These are phyloP conservation scores for Mesaphorura yosii DNA, from an alignment of 1,140 invertebrate genomes.

Conservation along the genomic window DNA sequence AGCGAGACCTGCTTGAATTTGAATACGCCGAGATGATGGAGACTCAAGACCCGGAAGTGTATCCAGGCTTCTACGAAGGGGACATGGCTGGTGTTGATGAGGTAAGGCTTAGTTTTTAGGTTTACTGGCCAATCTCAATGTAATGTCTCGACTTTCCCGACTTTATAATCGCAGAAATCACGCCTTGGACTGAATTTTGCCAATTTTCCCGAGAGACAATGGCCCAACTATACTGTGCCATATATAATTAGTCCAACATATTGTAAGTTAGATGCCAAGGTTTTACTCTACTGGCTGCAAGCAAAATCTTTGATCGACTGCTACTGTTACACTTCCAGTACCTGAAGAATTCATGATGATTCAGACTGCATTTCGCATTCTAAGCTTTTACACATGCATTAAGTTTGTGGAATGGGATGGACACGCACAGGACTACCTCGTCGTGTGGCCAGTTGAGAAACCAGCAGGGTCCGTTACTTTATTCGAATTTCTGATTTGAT, in stretches of 20 bases:
- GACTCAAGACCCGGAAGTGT: slow-evolving; percentile 52
- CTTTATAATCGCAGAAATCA: slow-evolving; percentile 4
- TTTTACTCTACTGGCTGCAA: no score
- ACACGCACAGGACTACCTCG: slow-evolving; percentile 46
- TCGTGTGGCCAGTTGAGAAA: slow-evolving; percentile 53
- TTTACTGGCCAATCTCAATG: neutral
- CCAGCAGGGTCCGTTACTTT: slow-evolving; percentile 44
- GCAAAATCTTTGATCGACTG: no score
- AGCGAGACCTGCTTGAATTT: slow-evolving; percentile 26
- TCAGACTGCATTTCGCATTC: slow-evolving; percentile 44
- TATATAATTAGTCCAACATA: slow-evolving; percentile 50
- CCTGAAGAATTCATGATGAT: slow-evolving; percentile 46
- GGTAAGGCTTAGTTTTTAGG: slow-evolving; percentile 7
- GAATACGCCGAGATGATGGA: slow-evolving; percentile 14
- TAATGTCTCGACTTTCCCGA: neutral
- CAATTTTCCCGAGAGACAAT: slow-evolving; percentile 51
- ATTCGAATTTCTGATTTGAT: neutral
- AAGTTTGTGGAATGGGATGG: slow-evolving; percentile 52
- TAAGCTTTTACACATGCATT: slow-evolving; percentile 51
- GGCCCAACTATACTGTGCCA: slow-evolving; percentile 46
- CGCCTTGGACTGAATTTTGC: slow-evolving; percentile 51
- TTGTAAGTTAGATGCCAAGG: slow-evolving; percentile 35
- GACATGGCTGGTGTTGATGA: slow-evolving; percentile 48
- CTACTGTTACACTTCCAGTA: slow-evolving; percentile 34
- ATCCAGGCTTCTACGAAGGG: slow-evolving; percentile 51